Percentiles rank a stretch among this genome's conserved stretches.
Conservation (phyloP, 2,113 vertebrate genomes). For the Petromus typicus region DNA sequence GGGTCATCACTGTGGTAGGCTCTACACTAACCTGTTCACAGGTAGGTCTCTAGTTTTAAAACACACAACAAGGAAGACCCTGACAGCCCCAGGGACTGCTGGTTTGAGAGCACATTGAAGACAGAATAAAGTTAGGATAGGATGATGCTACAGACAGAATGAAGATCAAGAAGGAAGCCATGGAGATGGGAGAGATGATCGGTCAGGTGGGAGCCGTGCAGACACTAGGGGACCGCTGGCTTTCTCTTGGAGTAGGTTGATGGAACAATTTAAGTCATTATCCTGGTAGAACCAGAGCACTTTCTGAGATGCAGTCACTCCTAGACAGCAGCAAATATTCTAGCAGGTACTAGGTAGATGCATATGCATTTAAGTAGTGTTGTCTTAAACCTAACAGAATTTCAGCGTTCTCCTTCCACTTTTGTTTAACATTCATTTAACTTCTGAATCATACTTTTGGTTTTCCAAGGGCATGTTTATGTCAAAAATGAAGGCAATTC, state of each 20-base stretch:
- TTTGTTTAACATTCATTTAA: neutral
- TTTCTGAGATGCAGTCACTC: neutral
- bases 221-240: neutral
- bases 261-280: neutral
- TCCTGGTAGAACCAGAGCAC: neutral
- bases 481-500: neutral
- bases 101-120: neutral
- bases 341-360: neutral
- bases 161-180: neutral
- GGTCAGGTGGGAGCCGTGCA: neutral
- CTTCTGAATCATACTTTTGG: constrained; percentile 40
- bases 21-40: neutral
- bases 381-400: neutral
- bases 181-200: neutral
- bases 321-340: neutral
- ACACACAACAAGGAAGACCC: neutral
- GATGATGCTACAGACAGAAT: neutral
- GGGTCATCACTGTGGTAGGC: neutral
- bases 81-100: neutral
- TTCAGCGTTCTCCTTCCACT: neutral
- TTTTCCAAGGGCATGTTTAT: neutral
- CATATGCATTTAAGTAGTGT: neutral
- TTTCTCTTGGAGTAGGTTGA: neutral
- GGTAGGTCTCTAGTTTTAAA: neutral
- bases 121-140: neutral